These are phyloP conservation scores for Aegotheles bennettii DNA, from an alignment of 2,113 vertebrate species.

Conservation along the genomic window DNA sequence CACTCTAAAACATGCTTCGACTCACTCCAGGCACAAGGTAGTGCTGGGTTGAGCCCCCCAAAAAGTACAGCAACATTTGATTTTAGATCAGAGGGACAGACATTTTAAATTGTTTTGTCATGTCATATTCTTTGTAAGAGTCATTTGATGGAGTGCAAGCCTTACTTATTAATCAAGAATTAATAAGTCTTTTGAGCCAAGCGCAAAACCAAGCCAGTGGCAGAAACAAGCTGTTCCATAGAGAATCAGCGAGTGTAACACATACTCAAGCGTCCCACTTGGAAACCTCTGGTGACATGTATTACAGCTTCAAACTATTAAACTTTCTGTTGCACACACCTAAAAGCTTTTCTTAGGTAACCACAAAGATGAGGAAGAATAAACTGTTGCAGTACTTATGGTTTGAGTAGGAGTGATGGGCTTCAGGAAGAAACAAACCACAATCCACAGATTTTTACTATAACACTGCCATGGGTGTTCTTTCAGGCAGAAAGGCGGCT, in stretches of 20 bases:
- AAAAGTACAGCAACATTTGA: background rate
- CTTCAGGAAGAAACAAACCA: background rate
- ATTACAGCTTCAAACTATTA: background rate
- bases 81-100: background rate
- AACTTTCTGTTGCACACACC: rapidly evolving
- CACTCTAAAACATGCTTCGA: background rate
- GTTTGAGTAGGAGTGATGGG: background rate
- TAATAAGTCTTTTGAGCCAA: background rate
- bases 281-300: background rate
- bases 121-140: rapidly evolving
- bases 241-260: background rate
- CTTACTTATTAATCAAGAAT: background rate
- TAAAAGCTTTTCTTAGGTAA: background rate
- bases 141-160: background rate
- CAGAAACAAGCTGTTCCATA: background rate
- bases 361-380: background rate
- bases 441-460: rapidly evolving
- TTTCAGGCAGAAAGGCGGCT: background rate
- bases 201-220: background rate
- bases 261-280: rapidly evolving
- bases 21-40: background rate
- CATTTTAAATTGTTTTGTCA: background rate
- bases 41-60: background rate
- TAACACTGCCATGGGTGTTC: background rate
- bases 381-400: background rate